Percentiles rank a stretch among this genome's conserved stretches.
Conservation (phyloP, 2,113 vertebrate genomes). For the Phainopepla nitens region DNA sequence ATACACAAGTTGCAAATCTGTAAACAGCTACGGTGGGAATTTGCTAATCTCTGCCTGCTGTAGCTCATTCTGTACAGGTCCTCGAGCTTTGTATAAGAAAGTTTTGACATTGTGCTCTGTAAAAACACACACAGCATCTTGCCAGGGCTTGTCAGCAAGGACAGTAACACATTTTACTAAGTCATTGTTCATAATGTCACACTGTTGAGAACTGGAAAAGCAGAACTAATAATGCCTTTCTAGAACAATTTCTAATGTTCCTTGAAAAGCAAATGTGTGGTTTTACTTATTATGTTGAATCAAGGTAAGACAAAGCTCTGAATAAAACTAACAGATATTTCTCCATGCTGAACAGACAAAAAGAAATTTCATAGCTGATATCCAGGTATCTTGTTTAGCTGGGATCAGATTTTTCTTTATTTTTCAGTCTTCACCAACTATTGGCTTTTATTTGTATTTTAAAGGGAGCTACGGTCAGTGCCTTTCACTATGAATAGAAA, state of each 20-base stretch:
- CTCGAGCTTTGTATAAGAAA: background rate
- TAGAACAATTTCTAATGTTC: background rate
- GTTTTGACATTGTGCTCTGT: background rate
- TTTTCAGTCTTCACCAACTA: background rate
- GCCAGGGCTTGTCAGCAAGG: background rate
- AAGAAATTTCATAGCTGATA: background rate
- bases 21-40: background rate
- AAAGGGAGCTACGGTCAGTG: background rate
- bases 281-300: background rate
- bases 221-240: slow-evolving; percentile 50
- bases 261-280: background rate
- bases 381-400: background rate
- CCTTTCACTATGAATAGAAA: background rate
- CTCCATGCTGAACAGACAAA: background rate
- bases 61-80: background rate
- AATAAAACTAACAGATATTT: background rate
- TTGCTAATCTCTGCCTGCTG: background rate
- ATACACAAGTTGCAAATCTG: slow-evolving; percentile 1
- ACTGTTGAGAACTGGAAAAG: slow-evolving; percentile 37
- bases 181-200: slow-evolving; percentile 29
- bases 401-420: background rate
- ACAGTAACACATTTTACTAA: slow-evolving; percentile 34
- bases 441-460: background rate
- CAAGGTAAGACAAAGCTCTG: background rate
- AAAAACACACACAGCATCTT: background rate